Evolutionary conservation across 2,888 invertebrate species (phyloP), one percentile per base, ranked within the genome.

Genomic region (Thera britannica): DNA sequence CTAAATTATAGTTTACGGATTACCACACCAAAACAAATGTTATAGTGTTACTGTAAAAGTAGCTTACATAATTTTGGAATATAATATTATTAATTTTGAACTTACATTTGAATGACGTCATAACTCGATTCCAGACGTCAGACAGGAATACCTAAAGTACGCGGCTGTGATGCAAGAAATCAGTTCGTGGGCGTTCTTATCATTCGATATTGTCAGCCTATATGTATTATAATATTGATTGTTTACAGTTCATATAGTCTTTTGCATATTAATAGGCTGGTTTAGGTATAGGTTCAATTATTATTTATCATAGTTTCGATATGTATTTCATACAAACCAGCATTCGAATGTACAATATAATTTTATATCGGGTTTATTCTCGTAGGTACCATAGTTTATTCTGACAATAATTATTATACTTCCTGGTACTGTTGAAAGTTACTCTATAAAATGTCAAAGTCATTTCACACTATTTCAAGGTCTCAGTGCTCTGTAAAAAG

Each of bases 361-460:
- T 23, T 23, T 23, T 0, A 23, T 23, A 23, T 23, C 23, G 23
- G 0, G 23, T 23, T 23, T 23, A 23, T 23, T 23, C 23, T 23
- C 23, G 6, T 4, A 2, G 41, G 41, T 41, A 41, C 41, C 41
- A 41, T 4, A 41, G 41, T 4, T 41, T 41, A 41, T 41, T 41
- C 3, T 1, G 41, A 41, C 41, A 3, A 1, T 6, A 4, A 41
- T 41, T 41, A 9, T 46, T 58, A 46, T 11, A 54, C 60, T 56
- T 60, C 70, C 62, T 62, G 49, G 9, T 60, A 54, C 54, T 58
- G 46, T 67, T 63, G 59, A 68, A 67, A 74, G 67, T 66, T 58
- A 59, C 44, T 23, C 11, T 60, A 54, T 62, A 41, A 66, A 54
- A 69, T 60, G 60, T 62, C 55, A 65, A 55, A 36, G 63, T 48